Conservation (phyloP, 2,113 vertebrate species). For the Osmerus mordax region DNA sequence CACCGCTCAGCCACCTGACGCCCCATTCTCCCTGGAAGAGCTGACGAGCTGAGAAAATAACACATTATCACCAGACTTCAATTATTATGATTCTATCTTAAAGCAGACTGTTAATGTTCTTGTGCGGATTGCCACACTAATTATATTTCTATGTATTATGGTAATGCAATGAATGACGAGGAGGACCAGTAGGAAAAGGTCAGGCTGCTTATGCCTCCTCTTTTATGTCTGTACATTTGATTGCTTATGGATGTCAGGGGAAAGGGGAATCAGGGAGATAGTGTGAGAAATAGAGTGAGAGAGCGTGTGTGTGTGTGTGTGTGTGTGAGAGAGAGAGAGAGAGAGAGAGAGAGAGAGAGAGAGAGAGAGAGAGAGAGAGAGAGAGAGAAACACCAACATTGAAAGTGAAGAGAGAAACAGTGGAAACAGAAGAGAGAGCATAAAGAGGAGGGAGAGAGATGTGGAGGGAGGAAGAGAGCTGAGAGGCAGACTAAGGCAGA, state of each 20-base stretch:
- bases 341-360: conserved; percentile 22
- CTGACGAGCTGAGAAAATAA: conserved; percentile 29
- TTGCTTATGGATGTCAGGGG: conserved; percentile 3
- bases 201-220: conserved; percentile 28
- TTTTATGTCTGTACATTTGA: conserved; percentile 29
- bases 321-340: conserved; percentile 28
- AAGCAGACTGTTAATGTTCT: conserved; percentile 39
- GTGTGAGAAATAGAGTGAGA: conserved; percentile 40
- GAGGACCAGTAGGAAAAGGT: conserved; percentile 39
- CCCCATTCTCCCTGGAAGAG: neutral
- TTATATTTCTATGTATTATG: conserved; percentile 41
- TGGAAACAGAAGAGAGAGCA: conserved; percentile 50
- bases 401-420: conserved; percentile 29
- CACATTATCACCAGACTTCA: conserved; percentile 44
- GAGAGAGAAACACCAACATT: neutral
- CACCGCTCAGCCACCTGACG: no score
- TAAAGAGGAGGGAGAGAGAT: conserved; percentile 35
- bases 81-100: conserved; percentile 36
- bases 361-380: conserved; percentile 38
- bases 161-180: conserved; percentile 49
- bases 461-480: conserved; percentile 33
- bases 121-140: conserved; percentile 41
- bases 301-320: neutral
- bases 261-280: conserved; percentile 27
- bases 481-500: conserved; percentile 26